Conservation (phyloP, 2,888 invertebrate species). For the Muscina levida region DNA sequence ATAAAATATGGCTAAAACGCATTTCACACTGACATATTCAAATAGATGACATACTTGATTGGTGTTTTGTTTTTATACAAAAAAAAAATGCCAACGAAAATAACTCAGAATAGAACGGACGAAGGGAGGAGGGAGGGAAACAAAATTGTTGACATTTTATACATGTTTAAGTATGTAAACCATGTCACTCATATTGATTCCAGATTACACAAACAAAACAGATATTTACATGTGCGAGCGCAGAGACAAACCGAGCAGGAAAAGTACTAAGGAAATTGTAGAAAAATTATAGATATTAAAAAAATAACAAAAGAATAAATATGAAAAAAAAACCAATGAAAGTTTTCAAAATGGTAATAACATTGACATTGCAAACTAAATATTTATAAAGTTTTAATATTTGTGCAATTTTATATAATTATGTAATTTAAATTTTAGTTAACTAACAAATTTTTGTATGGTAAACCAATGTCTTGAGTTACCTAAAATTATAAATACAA, state of each 20-base stretch:
- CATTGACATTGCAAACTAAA: too few relatives aligned
- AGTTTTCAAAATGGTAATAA: too few relatives aligned
- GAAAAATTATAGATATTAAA: not conserved
- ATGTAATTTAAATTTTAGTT: too few relatives aligned
- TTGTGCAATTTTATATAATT: too few relatives aligned
- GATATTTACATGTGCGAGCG: not conserved
- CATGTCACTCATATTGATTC: conserved; percentile 39
- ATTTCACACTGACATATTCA: not conserved
- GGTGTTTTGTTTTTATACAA: conserved; percentile 16
- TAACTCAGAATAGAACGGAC: conserved; percentile 29
- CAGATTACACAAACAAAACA: conserved; percentile 10
- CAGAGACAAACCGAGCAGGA: not conserved
- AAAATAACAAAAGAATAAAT: not conserved
- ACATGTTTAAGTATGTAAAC: conserved; percentile 48
- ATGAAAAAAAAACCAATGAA: too few relatives aligned
- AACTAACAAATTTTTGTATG: too few relatives aligned
- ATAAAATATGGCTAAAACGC: conserved; percentile 4
- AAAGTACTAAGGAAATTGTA: not conserved
- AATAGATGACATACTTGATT: conserved; percentile 8
- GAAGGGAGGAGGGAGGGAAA: conserved; percentile 4
- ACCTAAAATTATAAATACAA: too few relatives aligned
- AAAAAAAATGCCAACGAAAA: conserved; percentile 13
- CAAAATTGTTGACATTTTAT: conserved; percentile 46
- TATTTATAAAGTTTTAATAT: too few relatives aligned
- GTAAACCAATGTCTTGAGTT: too few relatives aligned